Conservation (phyloP, 2,113 vertebrate genomes). For the Alces alces region DNA sequence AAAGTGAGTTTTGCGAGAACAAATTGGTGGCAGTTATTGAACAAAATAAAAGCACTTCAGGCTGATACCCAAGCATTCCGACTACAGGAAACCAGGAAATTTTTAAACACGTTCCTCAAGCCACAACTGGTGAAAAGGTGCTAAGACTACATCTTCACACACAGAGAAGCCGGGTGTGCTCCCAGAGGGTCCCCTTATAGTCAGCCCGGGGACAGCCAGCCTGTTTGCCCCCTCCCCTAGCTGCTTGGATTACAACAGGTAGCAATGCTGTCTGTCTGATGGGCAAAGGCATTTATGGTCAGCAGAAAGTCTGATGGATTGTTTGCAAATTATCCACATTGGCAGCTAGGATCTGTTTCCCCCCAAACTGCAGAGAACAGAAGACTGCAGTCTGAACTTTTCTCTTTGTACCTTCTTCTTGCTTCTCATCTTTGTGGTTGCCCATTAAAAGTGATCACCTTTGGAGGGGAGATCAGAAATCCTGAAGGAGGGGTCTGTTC, state of each 20-base stretch:
- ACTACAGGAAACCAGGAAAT: not conserved
- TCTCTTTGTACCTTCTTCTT: not conserved
- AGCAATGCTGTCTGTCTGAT: not conserved
- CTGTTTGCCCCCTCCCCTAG: not conserved
- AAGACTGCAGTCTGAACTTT: not conserved
- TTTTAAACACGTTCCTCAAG: not conserved
- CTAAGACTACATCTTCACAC: not conserved
- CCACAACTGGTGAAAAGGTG: not conserved
- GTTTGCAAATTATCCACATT: constrained; percentile 6
- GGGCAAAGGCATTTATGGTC: not conserved
- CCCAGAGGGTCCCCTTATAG: not conserved
- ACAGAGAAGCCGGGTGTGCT: not conserved
- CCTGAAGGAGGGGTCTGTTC: constrained; percentile 46
- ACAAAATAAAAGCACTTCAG: not conserved
- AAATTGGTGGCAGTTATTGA: not conserved
- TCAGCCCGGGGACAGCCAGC: not conserved
- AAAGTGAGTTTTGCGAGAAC: not conserved
- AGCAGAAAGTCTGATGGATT: not conserved
- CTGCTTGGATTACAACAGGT: not conserved
- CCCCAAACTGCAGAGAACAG: not conserved
- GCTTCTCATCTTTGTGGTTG: not conserved
- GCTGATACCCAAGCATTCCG: not conserved
- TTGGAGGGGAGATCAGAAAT: constrained; percentile 58
- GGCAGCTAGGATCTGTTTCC: not conserved
- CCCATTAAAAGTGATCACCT: constrained; percentile 21